A percentile compares a stretch with the other conserved stretches of the same genome.
These are phyloP conservation scores for Saimiri boliviensis DNA, from an alignment of 2,113 vertebrate species.

Conservation along the genomic window DNA sequence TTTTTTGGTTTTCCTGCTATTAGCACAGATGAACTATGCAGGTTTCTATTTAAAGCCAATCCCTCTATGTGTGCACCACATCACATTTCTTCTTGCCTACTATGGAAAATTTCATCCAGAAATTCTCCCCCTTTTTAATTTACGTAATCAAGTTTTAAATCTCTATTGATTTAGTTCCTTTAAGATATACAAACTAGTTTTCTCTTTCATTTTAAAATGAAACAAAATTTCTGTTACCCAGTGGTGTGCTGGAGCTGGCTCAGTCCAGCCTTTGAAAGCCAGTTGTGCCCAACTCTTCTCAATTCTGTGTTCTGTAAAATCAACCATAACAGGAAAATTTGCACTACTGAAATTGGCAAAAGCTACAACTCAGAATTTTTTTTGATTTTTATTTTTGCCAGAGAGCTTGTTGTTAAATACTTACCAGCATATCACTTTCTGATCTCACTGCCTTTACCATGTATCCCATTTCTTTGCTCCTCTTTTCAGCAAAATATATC, in stretches of 20 bases:
- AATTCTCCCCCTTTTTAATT: neutral
- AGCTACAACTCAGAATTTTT: neutral
- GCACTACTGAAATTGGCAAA: neutral
- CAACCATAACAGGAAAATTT: neutral
- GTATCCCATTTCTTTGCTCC: slow-evolving; percentile 25
- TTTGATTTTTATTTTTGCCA: neutral
- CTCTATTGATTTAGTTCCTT: neutral
- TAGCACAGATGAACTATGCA: neutral
- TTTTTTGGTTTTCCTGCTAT: neutral
- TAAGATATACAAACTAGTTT: neutral
- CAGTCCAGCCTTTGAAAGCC: neutral
- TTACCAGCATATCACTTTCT: neutral
- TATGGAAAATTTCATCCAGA: neutral
- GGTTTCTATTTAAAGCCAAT: neutral
- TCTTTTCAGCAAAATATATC: slow-evolving; percentile 7
- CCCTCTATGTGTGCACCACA: neutral
- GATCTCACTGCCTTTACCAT: neutral
- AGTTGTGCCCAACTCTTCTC: neutral
- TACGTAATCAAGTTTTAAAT: neutral
- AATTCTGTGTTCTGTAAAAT: neutral
- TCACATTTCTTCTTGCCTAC: neutral
- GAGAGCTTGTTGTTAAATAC: neutral
- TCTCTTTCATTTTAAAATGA: slow-evolving; percentile 31
- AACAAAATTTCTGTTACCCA: neutral
- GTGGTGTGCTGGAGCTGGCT: neutral